A percentile compares a stretch with the other conserved stretches of the same genome.
Conservation (phyloP, 2,113 vertebrate genomes). For the Melanerpes aurifrons region DNA sequence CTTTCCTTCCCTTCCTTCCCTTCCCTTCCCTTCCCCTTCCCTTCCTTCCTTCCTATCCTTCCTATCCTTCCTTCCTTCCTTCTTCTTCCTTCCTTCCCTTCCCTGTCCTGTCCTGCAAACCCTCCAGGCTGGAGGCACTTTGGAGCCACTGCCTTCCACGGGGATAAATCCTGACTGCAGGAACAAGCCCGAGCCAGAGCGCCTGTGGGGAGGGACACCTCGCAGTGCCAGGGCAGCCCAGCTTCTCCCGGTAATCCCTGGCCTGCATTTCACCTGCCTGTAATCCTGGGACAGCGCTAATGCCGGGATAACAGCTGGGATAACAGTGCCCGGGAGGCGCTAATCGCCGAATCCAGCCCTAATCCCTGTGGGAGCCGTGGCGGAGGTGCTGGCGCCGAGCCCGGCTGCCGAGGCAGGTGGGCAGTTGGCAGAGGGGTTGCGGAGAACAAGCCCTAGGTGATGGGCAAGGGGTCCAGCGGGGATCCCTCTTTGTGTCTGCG, state of each 20-base stretch:
- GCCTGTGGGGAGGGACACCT: neutral
- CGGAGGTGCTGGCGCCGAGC: accelerated
- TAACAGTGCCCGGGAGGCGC: neutral
- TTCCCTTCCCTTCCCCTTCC: too few relatives aligned
- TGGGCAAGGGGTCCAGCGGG: accelerated
- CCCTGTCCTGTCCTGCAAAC: too few relatives aligned
- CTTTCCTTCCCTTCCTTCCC: too few relatives aligned
- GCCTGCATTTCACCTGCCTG: neutral
- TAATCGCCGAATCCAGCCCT: neutral
- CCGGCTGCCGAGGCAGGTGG: accelerated
- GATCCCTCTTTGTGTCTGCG: accelerated
- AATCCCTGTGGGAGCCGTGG: slow-evolving; percentile 31
- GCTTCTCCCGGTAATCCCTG: neutral
- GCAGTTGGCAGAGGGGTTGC: neutral
- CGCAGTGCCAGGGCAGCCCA: neutral
- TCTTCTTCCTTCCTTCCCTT: too few relatives aligned
- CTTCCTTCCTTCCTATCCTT: too few relatives aligned
- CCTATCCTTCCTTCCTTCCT: too few relatives aligned
- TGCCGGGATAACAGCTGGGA: neutral
- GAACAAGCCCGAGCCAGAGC: neutral
- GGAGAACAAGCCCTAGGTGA: neutral
- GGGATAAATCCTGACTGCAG: accelerated
- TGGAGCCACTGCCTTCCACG: accelerated
- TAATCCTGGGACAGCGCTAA: slow-evolving; percentile 23
- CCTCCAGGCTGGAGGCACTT: neutral